A percentile compares a stretch with the other conserved stretches of the same genome.
phyloP scores from a whole-genome alignment of 2,888 invertebrate species.

The Physocephala rufipes region DNA sequence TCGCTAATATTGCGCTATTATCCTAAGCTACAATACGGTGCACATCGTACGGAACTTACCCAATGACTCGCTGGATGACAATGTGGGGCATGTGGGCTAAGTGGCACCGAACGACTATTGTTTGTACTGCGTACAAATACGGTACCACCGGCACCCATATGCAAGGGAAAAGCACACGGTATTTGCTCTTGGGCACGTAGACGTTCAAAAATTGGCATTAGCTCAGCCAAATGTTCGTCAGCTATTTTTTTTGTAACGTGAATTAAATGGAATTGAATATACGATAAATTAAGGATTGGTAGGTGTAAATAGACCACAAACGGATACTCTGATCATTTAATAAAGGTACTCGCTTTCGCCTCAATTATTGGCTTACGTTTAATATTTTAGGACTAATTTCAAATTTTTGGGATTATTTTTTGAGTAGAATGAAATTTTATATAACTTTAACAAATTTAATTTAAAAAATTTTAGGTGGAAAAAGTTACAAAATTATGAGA shows the following conservation, averaged over 20 bases:
- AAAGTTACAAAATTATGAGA: too few species aligned
- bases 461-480: too few species aligned
- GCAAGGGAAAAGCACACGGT: conserved; percentile 90
- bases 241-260: conserved; percentile 72
- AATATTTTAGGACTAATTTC: too few species aligned
- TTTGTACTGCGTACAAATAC: conserved; percentile 73
- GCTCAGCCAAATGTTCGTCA: conserved; percentile 93
- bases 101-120: conserved; percentile 73
- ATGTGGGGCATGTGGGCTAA: conserved; percentile 72
- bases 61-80: conserved; percentile 75
- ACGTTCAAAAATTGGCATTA: conserved; percentile 95
- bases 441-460: too few species aligned
- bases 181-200: conserved; percentile 90
- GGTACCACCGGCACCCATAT: conserved; percentile 78
- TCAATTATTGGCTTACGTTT: too few species aligned
- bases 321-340: conserved; percentile 62
- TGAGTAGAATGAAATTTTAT: too few species aligned
- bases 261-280: conserved; percentile 27
- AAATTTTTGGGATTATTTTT: too few species aligned
- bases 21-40: too few species aligned
- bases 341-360: conserved; percentile 36
- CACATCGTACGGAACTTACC: conserved; percentile 62
- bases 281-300: conserved; percentile 1
- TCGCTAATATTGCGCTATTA: too few species aligned
- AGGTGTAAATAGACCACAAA: conserved; percentile 41